Percentiles rank a stretch among this genome's conserved stretches.
Conservation (phyloP, 2,888 invertebrate genomes). For the Aphodius sticticus region DNA sequence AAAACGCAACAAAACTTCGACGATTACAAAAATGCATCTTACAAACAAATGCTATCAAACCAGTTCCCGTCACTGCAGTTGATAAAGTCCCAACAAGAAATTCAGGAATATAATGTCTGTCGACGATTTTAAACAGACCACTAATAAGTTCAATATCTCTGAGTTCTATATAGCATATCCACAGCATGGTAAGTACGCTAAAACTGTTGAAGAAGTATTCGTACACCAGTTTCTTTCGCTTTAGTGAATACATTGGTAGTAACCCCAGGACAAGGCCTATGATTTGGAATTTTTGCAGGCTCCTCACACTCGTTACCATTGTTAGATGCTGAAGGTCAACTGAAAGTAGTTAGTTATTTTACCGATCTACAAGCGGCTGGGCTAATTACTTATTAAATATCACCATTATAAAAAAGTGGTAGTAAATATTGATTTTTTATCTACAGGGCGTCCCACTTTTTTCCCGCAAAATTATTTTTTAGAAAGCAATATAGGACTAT, state of each 20-base stretch:
- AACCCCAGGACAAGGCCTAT: background rate
- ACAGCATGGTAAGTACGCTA: background rate
- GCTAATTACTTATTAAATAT: too few species aligned
- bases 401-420: too few species aligned
- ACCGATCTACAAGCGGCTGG: too few species aligned
- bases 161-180: background rate
- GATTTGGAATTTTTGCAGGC: background rate
- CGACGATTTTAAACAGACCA: too few species aligned
- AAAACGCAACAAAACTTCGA: background rate
- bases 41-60: background rate
- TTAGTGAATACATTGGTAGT: background rate
- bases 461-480: too few species aligned
- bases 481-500: too few species aligned
- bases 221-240: background rate
- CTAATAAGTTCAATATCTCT: too few species aligned
- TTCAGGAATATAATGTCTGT: background rate
- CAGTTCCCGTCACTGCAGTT: background rate
- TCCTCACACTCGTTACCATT: background rate
- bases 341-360: too few species aligned
- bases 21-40: background rate
- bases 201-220: background rate
- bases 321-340: background rate
- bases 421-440: too few species aligned
- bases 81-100: background rate
- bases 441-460: too few species aligned